Evolutionary conservation across 2,888 invertebrate species (phyloP), one percentile per base, ranked within the genome.

Genomic region (Sesia apiformis): DNA sequence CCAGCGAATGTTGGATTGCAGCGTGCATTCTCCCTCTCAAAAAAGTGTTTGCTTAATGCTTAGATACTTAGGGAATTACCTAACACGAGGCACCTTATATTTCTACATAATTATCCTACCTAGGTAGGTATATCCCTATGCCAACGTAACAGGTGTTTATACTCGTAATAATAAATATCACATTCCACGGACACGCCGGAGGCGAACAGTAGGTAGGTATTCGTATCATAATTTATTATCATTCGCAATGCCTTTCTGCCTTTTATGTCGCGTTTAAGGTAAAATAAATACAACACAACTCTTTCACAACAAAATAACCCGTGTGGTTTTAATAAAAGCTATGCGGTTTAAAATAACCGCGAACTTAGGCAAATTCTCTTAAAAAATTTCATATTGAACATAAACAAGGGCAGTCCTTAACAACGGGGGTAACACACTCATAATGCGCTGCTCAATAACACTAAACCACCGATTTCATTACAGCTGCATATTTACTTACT

Each of bases 381-480:
- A 5, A 46, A 46, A 46, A 46, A 7, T 8, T 46, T 46, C 46
- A 8, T 46, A 41, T 41, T 41, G 23, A 46, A 46, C 46, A 46
- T 46, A 46, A 46, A 46, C 46, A 46, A 8, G n/a, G 41, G 41
- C 53, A 46, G 7, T 4, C 40, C 51, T 51, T 57, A 54, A 43
- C 54, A 51, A 54, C 49, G 49, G 51, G 66, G 67, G 67, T 65
- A 70, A 75, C 65, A 72, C 68, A 69, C 69, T 70, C 72, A 74
- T 74, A 70, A 74, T 60, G 58, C 57, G 59, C 56, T 56, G 54
- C 61, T 58, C 69, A 67, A 74, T 74, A 81, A 77, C 77, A 80
- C 70, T 84, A 84, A 84, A 84, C 65, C 63, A 67, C 66, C 70
- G 71, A 79, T 79, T 84, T 84, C 77, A 86, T 84, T 82, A 71